Conservation (phyloP, 2,797 vertebrate species). For the Nyctibius grandis region DNA sequence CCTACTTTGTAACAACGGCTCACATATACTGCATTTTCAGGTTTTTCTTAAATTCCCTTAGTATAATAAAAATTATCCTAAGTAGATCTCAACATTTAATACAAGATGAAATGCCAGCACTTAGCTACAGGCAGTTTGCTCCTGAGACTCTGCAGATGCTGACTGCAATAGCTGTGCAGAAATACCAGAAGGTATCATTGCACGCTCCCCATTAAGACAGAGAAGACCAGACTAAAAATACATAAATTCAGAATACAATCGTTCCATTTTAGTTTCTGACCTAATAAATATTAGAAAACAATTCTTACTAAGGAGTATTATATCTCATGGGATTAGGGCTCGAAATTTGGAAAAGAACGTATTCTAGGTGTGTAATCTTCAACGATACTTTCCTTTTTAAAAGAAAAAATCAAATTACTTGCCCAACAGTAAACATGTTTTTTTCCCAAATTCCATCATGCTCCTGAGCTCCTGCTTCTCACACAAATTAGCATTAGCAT, state of each 20-base stretch:
- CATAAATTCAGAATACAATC: not conserved
- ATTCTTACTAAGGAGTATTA: not conserved
- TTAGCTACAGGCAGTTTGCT: not conserved
- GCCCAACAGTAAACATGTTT: not conserved
- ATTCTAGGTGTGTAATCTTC: not conserved
- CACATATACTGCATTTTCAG: not conserved
- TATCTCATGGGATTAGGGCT: not conserved
- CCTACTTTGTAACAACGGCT: not conserved
- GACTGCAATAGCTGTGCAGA: not conserved
- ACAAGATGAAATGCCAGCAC: not conserved
- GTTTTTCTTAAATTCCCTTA: not conserved
- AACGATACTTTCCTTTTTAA: not conserved
- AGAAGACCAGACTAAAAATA: not conserved
- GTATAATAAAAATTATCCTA: not conserved
- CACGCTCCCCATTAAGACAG: not conserved
- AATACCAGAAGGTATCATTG: not conserved
- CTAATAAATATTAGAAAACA: not conserved
- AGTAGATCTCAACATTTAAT: not conserved
- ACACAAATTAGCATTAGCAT: not conserved
- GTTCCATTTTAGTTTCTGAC: not conserved
- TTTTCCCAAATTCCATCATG: not conserved
- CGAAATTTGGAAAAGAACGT: not conserved
- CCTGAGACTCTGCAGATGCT: not conserved
- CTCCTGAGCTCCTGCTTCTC: not conserved
- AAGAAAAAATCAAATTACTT: not conserved